Evolutionary conservation across 2,113 vertebrate genomes (phyloP).

Genomic region (Amphilophus citrinellus): DNA sequence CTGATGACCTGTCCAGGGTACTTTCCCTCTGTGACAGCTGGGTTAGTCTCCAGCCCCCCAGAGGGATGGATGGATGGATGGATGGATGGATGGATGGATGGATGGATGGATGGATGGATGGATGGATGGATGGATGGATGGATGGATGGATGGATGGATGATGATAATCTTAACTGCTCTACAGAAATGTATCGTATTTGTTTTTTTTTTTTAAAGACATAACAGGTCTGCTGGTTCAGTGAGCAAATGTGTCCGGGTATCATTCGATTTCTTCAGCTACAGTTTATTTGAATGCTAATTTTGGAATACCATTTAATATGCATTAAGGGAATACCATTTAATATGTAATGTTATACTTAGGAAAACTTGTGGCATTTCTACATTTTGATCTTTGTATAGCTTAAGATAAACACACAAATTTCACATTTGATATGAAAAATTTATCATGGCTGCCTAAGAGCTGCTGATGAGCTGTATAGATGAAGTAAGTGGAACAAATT

Average conservation of each 20-base stretch:
- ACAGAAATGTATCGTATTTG: background rate
- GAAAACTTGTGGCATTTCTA: background rate
- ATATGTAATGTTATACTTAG: background rate
- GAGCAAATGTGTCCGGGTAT: background rate
- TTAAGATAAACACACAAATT: background rate
- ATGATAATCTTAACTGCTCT: background rate
- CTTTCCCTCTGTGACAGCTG: too few species aligned
- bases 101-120: background rate
- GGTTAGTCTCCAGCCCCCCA: background rate
- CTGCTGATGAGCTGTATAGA: background rate
- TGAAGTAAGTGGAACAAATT: background rate
- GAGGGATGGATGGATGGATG: too few species aligned
- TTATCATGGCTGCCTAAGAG: too few species aligned
- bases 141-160: background rate
- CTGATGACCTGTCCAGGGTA: too few species aligned
- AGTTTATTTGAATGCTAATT: background rate
- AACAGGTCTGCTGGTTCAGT: background rate
- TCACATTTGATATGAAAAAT: background rate
- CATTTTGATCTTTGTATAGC: background rate
- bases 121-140: too few species aligned
- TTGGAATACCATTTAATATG: background rate
- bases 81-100: background rate
- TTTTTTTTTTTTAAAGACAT: background rate
- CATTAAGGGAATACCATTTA: background rate
- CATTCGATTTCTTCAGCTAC: background rate